A percentile compares a stretch with the other conserved stretches of the same genome.
Evolutionary conservation across 2,888 invertebrate species (phyloP).

Genomic region (Falcaria lacertinaria): DNA sequence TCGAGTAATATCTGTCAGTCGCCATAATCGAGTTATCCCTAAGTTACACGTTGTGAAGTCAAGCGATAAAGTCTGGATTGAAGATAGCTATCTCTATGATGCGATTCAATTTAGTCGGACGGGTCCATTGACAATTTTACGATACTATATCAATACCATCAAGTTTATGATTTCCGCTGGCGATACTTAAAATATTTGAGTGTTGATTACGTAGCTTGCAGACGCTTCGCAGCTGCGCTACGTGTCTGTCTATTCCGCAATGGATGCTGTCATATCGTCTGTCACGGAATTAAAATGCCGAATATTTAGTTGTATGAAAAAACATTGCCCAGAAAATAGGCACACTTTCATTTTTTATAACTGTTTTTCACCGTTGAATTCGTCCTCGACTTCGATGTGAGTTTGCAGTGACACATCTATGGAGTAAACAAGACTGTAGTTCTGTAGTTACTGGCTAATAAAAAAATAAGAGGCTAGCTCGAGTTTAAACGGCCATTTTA

Average conservation of each 20-base stretch:
- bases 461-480: too few species aligned
- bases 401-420: too few species aligned
- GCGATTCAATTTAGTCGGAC: conserved; percentile 23
- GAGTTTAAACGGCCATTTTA: too few species aligned
- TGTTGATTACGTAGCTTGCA: background rate
- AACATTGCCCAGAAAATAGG: too few species aligned
- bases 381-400: too few species aligned
- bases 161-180: conserved; percentile 37
- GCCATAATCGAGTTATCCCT: background rate
- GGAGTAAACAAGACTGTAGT: too few species aligned
- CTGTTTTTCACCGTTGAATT: too few species aligned
- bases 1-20: background rate
- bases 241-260: background rate
- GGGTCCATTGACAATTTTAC: conserved; percentile 29
- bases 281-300: too few species aligned
- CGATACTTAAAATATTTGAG: conserved; percentile 16
- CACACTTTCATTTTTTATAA: too few species aligned
- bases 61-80: background rate
- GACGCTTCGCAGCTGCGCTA: background rate
- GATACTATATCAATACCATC: conserved; percentile 11
- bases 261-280: too few species aligned
- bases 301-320: too few species aligned
- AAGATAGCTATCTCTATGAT: conserved; percentile 1
- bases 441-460: too few species aligned
- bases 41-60: background rate